phyloP scores from a whole-genome alignment of 1,140 invertebrate species.

The Panulirus ornatus region DNA sequence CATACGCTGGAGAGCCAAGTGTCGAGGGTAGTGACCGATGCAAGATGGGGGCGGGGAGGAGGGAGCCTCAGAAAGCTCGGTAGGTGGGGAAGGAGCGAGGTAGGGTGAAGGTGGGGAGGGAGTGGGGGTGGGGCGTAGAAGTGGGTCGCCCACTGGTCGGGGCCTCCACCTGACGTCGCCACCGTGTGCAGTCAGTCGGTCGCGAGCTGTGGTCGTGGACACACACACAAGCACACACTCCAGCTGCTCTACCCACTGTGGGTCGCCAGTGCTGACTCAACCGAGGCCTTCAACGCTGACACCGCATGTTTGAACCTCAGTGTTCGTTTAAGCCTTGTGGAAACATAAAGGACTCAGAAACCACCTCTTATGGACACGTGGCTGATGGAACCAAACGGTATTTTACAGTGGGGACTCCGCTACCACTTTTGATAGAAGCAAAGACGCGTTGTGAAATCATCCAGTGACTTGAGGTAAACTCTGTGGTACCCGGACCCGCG shows the following conservation, averaged over 20 bases:
- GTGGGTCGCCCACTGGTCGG: background rate
- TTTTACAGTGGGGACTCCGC: too few species aligned
- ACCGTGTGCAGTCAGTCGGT: background rate
- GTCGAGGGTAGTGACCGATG: background rate
- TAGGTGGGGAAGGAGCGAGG: background rate
- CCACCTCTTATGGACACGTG: background rate
- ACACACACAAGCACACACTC: background rate
- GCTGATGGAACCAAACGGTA: background rate
- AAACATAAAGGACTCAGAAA: background rate
- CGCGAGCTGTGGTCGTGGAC: background rate
- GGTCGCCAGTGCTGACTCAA: background rate
- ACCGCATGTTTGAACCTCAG: background rate
- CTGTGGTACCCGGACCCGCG: background rate
- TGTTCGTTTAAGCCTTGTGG: background rate
- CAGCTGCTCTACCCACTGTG: background rate
- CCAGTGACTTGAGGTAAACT: too few species aligned
- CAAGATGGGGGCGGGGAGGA: background rate
- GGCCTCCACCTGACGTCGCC: background rate
- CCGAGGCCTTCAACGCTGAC: background rate
- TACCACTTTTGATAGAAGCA: too few species aligned
- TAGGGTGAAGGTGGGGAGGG: background rate
- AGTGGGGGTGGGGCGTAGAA: background rate
- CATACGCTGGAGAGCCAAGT: background rate
- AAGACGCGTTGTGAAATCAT: too few species aligned
- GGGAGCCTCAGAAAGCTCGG: background rate